These are phyloP conservation scores for Cercopithecus mona DNA, from an alignment of 2,113 vertebrate genomes.

Conservation along the genomic window DNA sequence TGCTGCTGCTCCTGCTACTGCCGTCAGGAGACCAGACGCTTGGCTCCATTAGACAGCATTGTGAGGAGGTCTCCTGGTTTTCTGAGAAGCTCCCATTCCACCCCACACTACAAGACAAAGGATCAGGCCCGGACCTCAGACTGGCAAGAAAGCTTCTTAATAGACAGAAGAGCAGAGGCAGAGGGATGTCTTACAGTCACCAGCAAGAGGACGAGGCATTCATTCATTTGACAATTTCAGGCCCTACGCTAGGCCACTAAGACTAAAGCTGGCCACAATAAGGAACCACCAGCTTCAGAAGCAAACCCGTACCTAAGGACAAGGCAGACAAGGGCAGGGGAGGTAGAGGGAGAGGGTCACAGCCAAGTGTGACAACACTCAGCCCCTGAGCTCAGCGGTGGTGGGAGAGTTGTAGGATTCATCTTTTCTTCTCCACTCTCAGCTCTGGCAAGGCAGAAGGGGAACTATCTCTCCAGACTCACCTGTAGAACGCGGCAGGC, in stretches of 20 bases:
- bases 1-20: too few relatives aligned
- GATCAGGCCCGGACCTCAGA: neutral
- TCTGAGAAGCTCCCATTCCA: neutral
- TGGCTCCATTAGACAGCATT: neutral
- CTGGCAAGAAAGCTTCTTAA: neutral
- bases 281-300: neutral
- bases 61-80: neutral
- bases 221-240: neutral
- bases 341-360: neutral
- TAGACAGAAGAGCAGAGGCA: neutral
- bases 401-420: neutral
- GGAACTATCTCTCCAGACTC: neutral
- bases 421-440: neutral
- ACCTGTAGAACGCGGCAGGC: conserved; percentile 97
- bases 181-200: neutral
- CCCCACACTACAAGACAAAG: neutral
- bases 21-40: neutral
- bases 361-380: neutral
- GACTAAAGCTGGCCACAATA: neutral
- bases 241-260: neutral
- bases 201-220: neutral
- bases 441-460: neutral
- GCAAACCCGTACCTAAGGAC: neutral
- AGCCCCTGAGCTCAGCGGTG: neutral
- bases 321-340: neutral